Percentiles rank a stretch among this genome's conserved stretches.
Evolutionary conservation across 2,113 vertebrate genomes (phyloP).

Genomic region (Amblyornis subalaris): DNA sequence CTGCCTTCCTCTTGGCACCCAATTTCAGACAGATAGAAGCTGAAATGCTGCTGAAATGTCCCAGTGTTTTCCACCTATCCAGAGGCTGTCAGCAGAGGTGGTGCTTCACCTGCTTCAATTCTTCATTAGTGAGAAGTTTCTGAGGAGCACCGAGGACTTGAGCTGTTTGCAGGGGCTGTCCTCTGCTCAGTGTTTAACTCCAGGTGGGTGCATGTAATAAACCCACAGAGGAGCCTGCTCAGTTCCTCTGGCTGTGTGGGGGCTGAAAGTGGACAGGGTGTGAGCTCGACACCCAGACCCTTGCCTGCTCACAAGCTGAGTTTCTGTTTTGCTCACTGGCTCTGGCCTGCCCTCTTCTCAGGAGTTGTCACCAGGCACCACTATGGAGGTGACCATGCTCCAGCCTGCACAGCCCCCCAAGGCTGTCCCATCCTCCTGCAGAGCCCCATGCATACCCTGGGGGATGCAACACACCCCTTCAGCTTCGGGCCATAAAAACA

Average conservation of each 20-base stretch:
- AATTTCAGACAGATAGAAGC: background rate
- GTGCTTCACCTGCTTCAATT: background rate
- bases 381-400: background rate
- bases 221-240: background rate
- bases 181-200: background rate
- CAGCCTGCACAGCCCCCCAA: background rate
- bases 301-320: background rate
- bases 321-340: background rate
- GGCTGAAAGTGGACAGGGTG: background rate
- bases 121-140: background rate
- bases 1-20: background rate
- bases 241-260: background rate
- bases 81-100: background rate
- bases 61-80: background rate
- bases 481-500: background rate
- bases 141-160: background rate
- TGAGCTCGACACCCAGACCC: fast-evolving
- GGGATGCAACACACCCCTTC: background rate
- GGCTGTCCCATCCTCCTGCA: background rate
- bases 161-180: background rate
- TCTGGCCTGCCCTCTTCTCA: background rate
- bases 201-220: background rate
- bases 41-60: background rate
- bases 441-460: background rate
- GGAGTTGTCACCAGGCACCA: background rate